Evolutionary conservation across 2,888 invertebrate species (phyloP).

Genomic region (Allacma fusca): DNA sequence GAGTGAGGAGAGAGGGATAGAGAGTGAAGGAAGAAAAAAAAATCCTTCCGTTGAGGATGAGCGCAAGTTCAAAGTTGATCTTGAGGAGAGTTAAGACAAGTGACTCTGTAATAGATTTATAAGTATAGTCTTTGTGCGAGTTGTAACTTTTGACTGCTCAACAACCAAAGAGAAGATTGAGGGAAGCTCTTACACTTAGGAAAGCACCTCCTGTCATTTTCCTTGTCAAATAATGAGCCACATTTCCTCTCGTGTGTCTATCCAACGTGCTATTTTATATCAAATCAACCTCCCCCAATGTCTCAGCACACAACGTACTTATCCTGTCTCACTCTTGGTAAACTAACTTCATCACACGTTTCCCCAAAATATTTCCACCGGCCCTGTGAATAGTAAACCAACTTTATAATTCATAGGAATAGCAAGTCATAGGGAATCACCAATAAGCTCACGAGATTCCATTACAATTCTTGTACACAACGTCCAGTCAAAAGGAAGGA

Average conservation of each 20-base stretch:
- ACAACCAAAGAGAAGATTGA: conserved; percentile 22
- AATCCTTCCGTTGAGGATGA: not conserved
- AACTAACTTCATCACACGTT: too few species aligned
- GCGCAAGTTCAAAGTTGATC: conserved; percentile 16
- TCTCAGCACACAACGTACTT: too few species aligned
- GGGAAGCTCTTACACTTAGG: conserved; percentile 35
- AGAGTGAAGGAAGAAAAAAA: not conserved
- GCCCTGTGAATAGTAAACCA: too few species aligned
- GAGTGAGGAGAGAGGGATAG: not conserved
- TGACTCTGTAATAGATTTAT: conserved; percentile 41
- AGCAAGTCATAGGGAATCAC: too few species aligned
- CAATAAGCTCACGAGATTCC: too few species aligned
- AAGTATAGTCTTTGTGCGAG: conserved; percentile 36
- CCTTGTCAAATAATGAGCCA: conserved; percentile 50
- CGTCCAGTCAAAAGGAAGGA: too few species aligned
- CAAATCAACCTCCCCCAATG: conserved; percentile 29
- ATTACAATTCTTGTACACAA: too few species aligned
- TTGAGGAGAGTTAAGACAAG: not conserved
- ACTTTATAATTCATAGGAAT: too few species aligned
- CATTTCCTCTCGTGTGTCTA: conserved; percentile 47
- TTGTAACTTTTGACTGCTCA: conserved; percentile 22
- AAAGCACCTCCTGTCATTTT: conserved; percentile 50
- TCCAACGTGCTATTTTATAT: conserved; percentile 36
- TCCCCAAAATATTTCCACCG: too few species aligned
- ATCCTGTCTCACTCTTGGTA: too few species aligned